Percentiles rank a stretch among this genome's conserved stretches.
Evolutionary conservation across 2,888 invertebrate genomes (phyloP).

Genomic region (Abrostola tripartita): DNA sequence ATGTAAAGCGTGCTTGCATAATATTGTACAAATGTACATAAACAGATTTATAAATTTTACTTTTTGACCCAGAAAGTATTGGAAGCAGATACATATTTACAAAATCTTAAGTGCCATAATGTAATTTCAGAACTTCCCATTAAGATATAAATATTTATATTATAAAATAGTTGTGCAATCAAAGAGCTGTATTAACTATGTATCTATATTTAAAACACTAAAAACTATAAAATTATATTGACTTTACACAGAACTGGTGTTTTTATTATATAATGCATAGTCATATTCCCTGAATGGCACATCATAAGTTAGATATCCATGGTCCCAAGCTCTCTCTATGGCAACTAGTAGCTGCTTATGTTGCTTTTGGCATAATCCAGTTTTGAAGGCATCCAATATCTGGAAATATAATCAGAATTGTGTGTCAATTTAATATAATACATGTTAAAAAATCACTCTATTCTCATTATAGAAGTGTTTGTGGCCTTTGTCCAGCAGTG

Average conservation of each 20-base stretch:
- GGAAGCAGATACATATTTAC: background rate
- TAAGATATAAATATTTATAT: background rate
- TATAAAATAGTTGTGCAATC: constrained; percentile 31
- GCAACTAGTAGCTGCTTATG: constrained; percentile 93
- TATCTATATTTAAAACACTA: constrained; percentile 43
- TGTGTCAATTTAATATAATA: background rate
- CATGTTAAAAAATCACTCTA: background rate
- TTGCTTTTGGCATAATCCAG: constrained; percentile 94
- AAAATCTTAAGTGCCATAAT: constrained; percentile 52
- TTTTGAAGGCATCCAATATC: constrained; percentile 90
- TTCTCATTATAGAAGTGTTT: too few relatives aligned
- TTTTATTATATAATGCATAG: constrained; percentile 91
- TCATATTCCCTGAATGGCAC: constrained; percentile 95
- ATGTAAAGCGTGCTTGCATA: too few relatives aligned
- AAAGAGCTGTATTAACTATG: constrained; percentile 30
- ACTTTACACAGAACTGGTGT: constrained; percentile 41
- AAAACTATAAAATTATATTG: constrained; percentile 28
- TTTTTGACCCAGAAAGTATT: background rate
- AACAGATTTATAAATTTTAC: too few relatives aligned
- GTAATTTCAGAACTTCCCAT: constrained; percentile 19
- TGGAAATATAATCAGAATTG: constrained; percentile 61
- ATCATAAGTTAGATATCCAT: constrained; percentile 93
- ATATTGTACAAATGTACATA: too few relatives aligned
- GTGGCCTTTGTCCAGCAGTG: too few relatives aligned
- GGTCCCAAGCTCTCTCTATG: constrained; percentile 94